Base-by-base conservation (phyloP, 2,113 vertebrate genomes). In the Pseudorasbora parva region DNA sequence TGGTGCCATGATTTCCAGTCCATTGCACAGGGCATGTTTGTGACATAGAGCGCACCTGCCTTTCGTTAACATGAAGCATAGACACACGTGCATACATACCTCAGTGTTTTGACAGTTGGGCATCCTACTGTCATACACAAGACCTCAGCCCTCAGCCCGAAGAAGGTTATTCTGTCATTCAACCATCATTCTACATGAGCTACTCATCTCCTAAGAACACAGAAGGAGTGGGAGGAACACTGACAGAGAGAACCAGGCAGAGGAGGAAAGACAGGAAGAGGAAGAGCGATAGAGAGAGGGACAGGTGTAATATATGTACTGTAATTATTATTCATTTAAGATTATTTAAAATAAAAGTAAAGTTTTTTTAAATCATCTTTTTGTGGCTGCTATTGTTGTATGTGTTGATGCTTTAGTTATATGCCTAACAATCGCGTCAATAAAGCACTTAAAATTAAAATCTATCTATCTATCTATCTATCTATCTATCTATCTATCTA, bases 31-130 rank as follows among this genome's bases (percentile, higher is more conserved):
- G 68, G 51, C 86, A 81, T 81, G 62, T 69, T 81, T 68, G 47
- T 81, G 79, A 81, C 47, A 81, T 47, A 78, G 21, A 17, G 30
- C 11, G 0, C n/a, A 8, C 51, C 23, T 72, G 25, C 51, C 69
- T 85, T 84, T 82, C 60, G 78, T 83, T 85, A 83, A 77, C 60
- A 75, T 81, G 78, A 47, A 69, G 68, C 49, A 56, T 78, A 82
- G 77, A 85, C 71, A 71, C 88, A 87, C 86, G 86, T n/a, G 86
- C 86, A 80, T 74, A 85, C 73, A 33, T n/a, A n/a, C 37, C 62
- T 45, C 54, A 21, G 77, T 56, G 80, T 78, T 82, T 73, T 85
- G 86, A 85, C 78, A 84, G 78, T 27, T 62, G 76, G 86, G 86
- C 74, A 25, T 82, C 79, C 56, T 66, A 57, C 72, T 72, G 78